Conservation (phyloP, 2,797 vertebrate genomes). For the Sphenopsis melanotis region DNA sequence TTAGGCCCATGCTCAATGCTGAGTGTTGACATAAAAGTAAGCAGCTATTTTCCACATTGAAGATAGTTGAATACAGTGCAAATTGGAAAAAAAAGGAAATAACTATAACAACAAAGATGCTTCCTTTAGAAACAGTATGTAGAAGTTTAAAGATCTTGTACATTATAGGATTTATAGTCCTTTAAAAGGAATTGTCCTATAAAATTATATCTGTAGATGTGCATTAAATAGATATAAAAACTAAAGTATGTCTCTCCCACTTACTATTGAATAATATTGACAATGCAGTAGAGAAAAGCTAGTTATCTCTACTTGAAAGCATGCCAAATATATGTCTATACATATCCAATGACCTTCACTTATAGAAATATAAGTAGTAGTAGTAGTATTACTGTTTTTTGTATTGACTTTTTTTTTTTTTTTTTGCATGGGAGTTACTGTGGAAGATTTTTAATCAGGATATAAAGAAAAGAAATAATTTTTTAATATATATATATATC, state of each 20-base stretch:
- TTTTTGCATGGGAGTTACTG: neutral
- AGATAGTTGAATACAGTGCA: neutral
- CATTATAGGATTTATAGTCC: neutral
- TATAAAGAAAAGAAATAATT: neutral
- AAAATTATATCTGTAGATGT: neutral
- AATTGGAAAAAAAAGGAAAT: neutral
- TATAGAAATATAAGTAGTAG: neutral
- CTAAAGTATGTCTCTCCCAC: neutral
- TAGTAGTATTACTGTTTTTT: neutral
- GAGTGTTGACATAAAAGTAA: neutral
- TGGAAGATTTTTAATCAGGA: neutral
- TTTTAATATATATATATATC: neutral
- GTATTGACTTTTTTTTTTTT: neutral
- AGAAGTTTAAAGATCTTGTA: neutral
- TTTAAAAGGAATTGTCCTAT: neutral
- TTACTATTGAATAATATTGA: neutral
- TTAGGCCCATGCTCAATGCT: neutral
- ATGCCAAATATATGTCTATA: neutral
- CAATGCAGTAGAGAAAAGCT: neutral
- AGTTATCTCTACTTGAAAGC: neutral
- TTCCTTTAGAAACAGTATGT: neutral
- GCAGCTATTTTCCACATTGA: neutral
- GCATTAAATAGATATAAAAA: neutral
- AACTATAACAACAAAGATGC: neutral
- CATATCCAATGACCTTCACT: neutral